Percentiles rank a stretch among this genome's conserved stretches.
Conservation (phyloP, 2,888 invertebrate species). For the Ramazzottius varieornatus region DNA sequence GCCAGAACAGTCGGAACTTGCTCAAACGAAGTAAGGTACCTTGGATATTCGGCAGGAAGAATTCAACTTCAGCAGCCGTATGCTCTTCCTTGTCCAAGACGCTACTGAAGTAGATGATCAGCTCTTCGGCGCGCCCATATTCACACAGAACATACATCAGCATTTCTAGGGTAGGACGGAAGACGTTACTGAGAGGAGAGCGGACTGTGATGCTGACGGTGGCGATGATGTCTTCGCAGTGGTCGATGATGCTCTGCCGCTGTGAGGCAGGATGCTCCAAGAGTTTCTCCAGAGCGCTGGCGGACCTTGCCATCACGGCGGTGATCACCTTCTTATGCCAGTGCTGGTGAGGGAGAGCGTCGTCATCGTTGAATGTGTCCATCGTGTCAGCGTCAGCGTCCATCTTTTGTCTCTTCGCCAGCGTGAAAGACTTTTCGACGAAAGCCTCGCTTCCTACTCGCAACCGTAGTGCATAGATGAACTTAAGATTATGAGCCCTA, state of each 20-base stretch:
- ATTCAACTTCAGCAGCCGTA: not conserved
- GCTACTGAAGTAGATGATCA: not conserved
- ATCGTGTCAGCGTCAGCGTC: no score
- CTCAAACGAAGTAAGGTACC: not conserved
- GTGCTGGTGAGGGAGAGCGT: no score
- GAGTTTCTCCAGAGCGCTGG: not conserved
- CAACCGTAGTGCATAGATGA: no score
- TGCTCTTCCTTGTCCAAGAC: not conserved
- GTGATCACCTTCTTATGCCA: not conserved
- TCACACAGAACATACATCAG: not conserved
- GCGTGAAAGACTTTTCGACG: no score
- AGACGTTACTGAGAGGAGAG: not conserved
- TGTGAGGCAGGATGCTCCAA: not conserved
- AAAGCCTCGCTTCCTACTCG: no score
- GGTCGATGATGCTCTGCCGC: not conserved
- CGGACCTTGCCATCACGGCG: not conserved
- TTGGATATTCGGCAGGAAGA: not conserved
- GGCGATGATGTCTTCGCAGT: not conserved
- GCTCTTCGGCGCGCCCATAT: not conserved
- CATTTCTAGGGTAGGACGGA: not conserved
- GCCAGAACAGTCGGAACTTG: not conserved
- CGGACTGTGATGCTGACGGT: not conserved
- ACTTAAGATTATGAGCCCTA: no score
- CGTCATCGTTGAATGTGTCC: no score
- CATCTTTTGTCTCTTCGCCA: no score